phyloP scores from a whole-genome alignment of 2,888 invertebrate species.

The Heteromyza rotundicornis region DNA sequence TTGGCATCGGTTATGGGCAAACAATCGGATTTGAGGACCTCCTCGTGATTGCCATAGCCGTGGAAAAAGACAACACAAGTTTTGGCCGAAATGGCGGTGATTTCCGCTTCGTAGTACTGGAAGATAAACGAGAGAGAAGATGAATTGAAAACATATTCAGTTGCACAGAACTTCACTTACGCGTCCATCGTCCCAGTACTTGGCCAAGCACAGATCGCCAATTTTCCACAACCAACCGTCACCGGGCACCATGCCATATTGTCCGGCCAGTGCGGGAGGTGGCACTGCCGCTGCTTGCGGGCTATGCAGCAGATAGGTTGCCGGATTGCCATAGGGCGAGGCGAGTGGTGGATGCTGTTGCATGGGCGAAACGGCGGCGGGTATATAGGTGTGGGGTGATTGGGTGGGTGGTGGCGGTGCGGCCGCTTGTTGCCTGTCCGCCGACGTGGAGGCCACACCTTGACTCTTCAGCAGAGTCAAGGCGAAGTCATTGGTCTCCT shows the following conservation, averaged over 20 bases:
- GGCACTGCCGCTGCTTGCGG: conserved; percentile 41
- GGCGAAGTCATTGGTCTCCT: conserved; percentile 62
- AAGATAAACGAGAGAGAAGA: conserved; percentile 35
- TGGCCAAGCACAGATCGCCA: conserved; percentile 85
- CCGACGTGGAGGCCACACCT: conserved; percentile 37
- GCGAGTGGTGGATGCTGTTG: conserved; percentile 12
- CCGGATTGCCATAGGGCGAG: conserved; percentile 28
- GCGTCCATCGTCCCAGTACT: conserved; percentile 92
- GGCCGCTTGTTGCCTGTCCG: conserved; percentile 25
- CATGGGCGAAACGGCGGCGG: conserved; percentile 26
- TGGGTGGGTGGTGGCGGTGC: conserved; percentile 24
- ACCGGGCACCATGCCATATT: conserved; percentile 51
- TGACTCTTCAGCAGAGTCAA: conserved; percentile 60
- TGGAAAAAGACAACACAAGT: conserved; percentile 86
- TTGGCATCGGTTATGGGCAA: conserved; percentile 67
- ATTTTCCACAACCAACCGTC: conserved; percentile 71
- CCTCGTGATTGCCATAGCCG: conserved; percentile 90
- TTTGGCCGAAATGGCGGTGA: conserved; percentile 80
- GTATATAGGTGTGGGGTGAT: conserved; percentile 19
- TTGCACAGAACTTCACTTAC: conserved; percentile 63
- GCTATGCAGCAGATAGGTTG: neutral
- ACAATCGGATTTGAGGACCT: conserved; percentile 83
- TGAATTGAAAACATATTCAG: neutral
- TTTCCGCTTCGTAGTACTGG: conserved; percentile 83
- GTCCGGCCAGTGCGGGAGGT: conserved; percentile 20